Evolutionary conservation across 2,797 vertebrate genomes (phyloP), one percentile per base, ranked within the genome.

Genomic region (Eulemur rubriventer): DNA sequence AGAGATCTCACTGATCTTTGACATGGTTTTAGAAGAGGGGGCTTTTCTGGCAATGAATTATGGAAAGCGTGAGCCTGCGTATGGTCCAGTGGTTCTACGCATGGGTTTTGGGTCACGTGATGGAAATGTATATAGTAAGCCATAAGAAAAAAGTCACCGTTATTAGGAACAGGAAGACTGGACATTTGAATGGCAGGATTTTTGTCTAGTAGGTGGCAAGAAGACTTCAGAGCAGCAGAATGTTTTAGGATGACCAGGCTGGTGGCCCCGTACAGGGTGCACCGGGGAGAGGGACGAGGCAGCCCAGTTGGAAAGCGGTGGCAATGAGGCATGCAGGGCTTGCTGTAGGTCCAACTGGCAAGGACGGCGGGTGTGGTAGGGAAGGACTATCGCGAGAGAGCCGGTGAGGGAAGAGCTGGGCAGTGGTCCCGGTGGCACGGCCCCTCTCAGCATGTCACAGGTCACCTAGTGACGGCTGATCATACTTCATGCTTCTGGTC

Each of bases 381-480:
- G 63, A 65, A 65, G 33, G 33, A n/a, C 33, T 4, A 65, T n/a
- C 20, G 1, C 1, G 28, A 70, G 17, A 48, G 43, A 20, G 7
- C 22, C 0, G 1, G 30, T 30, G 22, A 61, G 72, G 61, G 81
- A 48, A 26, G 48, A 61, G 7, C 33, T 6, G 4, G 57, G 59
- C 30, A 1, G 4, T 30, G 35, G 13, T 30, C n/a, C 46, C 0
- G 9, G 6, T 5, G 18, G 41, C 13, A 43, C 0, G 2, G 9
- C 1, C 3, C 22, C 38, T 41, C 63, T 73, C 13, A 16, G 70
- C 46, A 5, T 2, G n/a, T 57, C 16, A 33, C 76, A 17, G 28
- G 89, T 89, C 28, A 63, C 33, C 38, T 30, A 6, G 16, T 13
- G 22, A 22, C 11, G 12, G 55, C 28, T 11, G 46, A 30, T n/a